Conservation (phyloP, 2,113 vertebrate species). For the Rhea pennata region DNA sequence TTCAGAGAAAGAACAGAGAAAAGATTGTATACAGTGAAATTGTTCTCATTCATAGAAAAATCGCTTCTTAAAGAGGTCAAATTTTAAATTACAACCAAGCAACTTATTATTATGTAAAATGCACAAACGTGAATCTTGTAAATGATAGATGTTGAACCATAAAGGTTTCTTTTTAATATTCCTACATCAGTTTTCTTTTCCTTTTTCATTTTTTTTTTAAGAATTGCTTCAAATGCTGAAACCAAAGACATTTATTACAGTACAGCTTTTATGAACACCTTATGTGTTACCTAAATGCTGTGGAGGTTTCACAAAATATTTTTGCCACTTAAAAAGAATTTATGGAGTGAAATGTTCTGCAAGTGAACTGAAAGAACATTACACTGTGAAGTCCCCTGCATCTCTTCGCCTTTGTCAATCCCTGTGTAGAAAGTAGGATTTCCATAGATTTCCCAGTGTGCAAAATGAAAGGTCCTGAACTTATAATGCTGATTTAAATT, state of each 20-base stretch:
- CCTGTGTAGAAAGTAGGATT: neutral
- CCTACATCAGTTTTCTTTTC: neutral
- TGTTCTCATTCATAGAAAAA: neutral
- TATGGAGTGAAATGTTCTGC: neutral
- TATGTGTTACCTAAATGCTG: neutral
- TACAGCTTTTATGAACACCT: neutral
- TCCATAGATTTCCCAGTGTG: neutral
- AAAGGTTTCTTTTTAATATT: neutral
- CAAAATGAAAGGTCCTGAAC: neutral
- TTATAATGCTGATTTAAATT: neutral
- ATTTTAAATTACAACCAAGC: neutral
- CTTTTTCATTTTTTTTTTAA: neutral
- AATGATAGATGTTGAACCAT: neutral
- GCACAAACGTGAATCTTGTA: neutral
- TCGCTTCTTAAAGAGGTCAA: neutral
- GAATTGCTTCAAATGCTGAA: neutral
- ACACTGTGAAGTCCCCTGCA: neutral
- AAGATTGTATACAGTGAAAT: neutral
- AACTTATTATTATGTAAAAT: neutral
- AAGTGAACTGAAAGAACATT: neutral
- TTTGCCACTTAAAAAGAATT: neutral
- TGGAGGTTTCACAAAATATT: neutral
- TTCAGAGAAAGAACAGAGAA: neutral
- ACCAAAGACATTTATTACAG: neutral
- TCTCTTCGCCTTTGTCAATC: neutral